Evolutionary conservation across 2,797 vertebrate species (phyloP).

Genomic region (Yasuhikotakia modesta): DNA sequence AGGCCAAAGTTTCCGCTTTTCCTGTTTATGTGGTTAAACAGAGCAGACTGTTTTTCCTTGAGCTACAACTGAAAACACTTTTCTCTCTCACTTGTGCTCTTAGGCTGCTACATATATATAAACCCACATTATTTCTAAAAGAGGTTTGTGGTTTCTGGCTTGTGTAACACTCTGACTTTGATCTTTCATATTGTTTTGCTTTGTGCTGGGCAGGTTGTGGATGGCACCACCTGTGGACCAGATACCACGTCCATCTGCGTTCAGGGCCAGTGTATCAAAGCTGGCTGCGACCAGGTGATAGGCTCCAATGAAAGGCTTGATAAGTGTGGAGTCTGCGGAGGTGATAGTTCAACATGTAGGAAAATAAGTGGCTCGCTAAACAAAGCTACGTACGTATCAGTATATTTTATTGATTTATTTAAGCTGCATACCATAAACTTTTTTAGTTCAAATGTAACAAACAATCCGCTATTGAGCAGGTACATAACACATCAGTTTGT

Average conservation of each 20-base stretch:
- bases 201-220: conserved; percentile 81
- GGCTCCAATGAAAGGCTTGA: conserved; percentile 91
- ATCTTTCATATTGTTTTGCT: conserved; percentile 22
- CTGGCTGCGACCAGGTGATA: conserved; percentile 91
- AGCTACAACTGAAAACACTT: neutral
- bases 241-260: conserved; percentile 94
- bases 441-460: too few species aligned
- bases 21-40: conserved; percentile 19
- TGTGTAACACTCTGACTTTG: conserved; percentile 10
- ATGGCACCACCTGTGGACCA: conserved; percentile 91
- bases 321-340: conserved; percentile 92
- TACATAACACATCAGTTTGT: too few species aligned
- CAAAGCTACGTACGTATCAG: conserved; percentile 82
- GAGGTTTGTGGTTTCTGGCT: conserved; percentile 6
- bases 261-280: conserved; percentile 94
- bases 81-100: neutral
- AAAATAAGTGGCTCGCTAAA: conserved; percentile 90
- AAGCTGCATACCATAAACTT: too few species aligned
- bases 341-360: conserved; percentile 84
- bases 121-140: neutral
- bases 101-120: conserved; percentile 17
- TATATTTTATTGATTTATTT: neutral
- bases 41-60: conserved; percentile 2
- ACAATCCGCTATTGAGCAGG: too few species aligned
- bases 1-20: conserved; percentile 20